phyloP scores from a whole-genome alignment of 64 coral and sea anemone genomes.

The Pachyseris speciosa region DNA sequence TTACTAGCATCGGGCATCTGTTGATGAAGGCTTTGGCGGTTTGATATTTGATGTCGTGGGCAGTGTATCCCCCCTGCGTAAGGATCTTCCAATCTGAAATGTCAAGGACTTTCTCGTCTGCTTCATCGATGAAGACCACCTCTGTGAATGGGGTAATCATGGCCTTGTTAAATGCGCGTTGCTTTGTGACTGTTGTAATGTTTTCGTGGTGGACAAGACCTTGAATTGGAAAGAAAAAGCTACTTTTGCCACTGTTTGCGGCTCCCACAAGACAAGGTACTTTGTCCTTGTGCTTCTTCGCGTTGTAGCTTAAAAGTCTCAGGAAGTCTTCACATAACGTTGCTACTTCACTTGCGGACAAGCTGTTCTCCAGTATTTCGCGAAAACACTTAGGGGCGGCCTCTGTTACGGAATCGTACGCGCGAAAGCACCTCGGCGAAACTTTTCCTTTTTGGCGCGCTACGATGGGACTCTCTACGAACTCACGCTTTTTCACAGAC shows the following conservation, averaged over 20 bases:
- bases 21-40: conserved; percentile 38
- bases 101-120: not conserved
- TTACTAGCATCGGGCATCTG: conserved; percentile 51
- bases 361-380: conserved; percentile 6
- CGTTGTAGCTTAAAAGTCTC: conserved; percentile 7
- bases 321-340: conserved; percentile 12
- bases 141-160: conserved; percentile 20
- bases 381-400: not conserved
- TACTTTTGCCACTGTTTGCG: conserved; percentile 29
- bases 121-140: conserved; percentile 7
- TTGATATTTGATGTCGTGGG: conserved; percentile 31
- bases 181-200: conserved; percentile 41
- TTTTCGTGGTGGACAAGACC: not conserved
- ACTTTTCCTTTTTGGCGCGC: not conserved
- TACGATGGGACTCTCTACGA: not conserved
- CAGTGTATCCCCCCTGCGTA: conserved; percentile 33
- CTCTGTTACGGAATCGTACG: not conserved
- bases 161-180: conserved; percentile 41
- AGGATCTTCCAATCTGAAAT: conserved; percentile 28
- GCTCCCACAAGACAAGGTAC: conserved; percentile 4
- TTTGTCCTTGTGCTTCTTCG: conserved; percentile 8
- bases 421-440: not conserved
- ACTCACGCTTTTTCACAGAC: not conserved
- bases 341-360: not conserved
- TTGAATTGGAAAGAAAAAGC: conserved; percentile 27